A percentile compares a stretch with the other conserved stretches of the same genome.
Conservation (phyloP, 2,113 vertebrate species). For the Suricata suricatta region DNA sequence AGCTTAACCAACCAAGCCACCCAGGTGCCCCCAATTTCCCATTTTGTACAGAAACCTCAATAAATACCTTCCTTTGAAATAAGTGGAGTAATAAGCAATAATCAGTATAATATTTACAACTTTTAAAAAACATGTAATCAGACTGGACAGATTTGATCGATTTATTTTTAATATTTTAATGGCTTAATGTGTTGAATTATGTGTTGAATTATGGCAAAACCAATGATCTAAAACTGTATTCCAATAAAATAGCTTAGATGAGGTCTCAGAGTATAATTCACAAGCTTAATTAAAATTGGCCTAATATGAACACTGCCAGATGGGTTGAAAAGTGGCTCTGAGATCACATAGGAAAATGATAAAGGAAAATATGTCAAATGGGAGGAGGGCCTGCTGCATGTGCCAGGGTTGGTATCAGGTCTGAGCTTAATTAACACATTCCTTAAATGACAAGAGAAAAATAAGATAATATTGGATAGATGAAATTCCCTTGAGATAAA, state of each 20-base stretch:
- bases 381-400: neutral
- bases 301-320: conserved; percentile 59
- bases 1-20: no score
- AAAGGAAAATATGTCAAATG: conserved; percentile 44
- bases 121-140: conserved; percentile 42
- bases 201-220: conserved; percentile 52
- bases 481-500: conserved; percentile 44
- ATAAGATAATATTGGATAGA: conserved; percentile 24
- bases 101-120: conserved; percentile 51
- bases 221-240: conserved; percentile 48
- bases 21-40: neutral
- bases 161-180: conserved; percentile 70
- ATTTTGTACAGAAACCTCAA: conserved; percentile 39
- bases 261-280: conserved; percentile 59
- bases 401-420: neutral
- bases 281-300: conserved; percentile 74
- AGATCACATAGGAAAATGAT: conserved; percentile 60
- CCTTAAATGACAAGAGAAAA: conserved; percentile 44
- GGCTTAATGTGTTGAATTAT: conserved; percentile 47
- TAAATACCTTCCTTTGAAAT: conserved; percentile 49
- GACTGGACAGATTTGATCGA: conserved; percentile 6
- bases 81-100: conserved; percentile 48
- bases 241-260: conserved; percentile 44
- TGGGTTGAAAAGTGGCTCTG: conserved; percentile 64
- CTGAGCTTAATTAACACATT: conserved; percentile 64